These are phyloP conservation scores for Mesorhabditis sp. DNA, from an alignment of 2,888 invertebrate species.

Conservation along the genomic window DNA sequence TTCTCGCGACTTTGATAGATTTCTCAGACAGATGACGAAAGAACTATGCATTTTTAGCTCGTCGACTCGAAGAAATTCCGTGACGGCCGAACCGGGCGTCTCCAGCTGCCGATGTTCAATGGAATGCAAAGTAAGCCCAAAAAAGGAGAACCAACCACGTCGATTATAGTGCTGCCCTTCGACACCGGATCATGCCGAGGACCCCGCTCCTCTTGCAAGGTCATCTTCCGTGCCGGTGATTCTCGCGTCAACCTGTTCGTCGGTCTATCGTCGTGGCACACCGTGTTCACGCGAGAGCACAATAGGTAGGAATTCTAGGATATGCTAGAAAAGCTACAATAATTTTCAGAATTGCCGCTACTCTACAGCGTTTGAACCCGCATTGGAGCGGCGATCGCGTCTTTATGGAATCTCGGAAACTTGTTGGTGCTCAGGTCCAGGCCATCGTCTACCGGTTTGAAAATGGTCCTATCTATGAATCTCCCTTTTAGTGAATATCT, in stretches of 20 bases:
- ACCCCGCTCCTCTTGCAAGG: slow-evolving; percentile 39
- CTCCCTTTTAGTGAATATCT: slow-evolving; percentile 76
- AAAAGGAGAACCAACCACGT: not conserved
- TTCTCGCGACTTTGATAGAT: too few relatives aligned
- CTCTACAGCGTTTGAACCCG: slow-evolving; percentile 76
- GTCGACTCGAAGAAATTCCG: slow-evolving; percentile 54
- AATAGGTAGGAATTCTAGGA: slow-evolving; percentile 63
- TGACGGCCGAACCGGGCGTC: slow-evolving; percentile 47
- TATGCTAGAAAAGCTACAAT: not conserved
- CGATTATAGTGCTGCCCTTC: slow-evolving; percentile 48
- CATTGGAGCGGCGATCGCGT: slow-evolving; percentile 85
- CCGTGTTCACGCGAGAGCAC: slow-evolving; percentile 80
- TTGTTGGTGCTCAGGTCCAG: slow-evolving; percentile 77
- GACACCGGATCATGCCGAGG: slow-evolving; percentile 48
- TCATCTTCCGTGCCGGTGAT: slow-evolving; percentile 57
- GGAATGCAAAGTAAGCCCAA: slow-evolving; percentile 28
- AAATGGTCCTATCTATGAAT: not conserved
- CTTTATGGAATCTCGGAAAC: slow-evolving; percentile 76
- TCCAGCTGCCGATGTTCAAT: slow-evolving; percentile 50
- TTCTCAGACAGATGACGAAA: too few relatives aligned
- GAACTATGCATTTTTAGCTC: not conserved
- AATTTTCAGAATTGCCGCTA: slow-evolving; percentile 70
- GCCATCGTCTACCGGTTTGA: slow-evolving; percentile 47
- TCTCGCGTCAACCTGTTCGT: slow-evolving; percentile 56
- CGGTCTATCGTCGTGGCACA: slow-evolving; percentile 66